A percentile compares a stretch with the other conserved stretches of the same genome.
Conservation (phyloP, 2,113 vertebrate genomes). For the Coracopsis vasa region DNA sequence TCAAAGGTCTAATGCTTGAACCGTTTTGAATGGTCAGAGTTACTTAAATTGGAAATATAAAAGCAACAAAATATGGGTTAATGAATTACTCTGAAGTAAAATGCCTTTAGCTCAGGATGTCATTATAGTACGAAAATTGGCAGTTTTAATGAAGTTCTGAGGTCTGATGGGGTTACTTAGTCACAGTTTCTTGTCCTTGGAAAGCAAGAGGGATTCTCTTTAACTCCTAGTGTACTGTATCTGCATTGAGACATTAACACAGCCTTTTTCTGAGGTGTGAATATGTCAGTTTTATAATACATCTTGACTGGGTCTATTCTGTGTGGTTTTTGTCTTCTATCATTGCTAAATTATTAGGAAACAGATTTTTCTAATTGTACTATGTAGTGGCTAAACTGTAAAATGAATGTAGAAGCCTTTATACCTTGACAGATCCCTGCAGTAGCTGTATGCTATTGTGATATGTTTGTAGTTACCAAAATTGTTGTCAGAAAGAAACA, state of each 20-base stretch:
- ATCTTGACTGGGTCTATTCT: background rate
- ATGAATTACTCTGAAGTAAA: slow-evolving; percentile 9
- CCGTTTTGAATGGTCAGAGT: background rate
- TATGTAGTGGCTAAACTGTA: background rate
- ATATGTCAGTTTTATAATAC: background rate
- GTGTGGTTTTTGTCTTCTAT: background rate
- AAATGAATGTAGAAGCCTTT: background rate
- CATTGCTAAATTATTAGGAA: background rate
- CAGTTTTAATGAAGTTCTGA: background rate
- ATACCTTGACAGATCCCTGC: background rate
- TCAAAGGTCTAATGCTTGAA: background rate
- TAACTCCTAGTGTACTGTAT: background rate
- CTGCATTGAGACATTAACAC: background rate
- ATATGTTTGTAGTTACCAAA: background rate
- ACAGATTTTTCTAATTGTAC: background rate
- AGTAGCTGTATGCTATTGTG: background rate
- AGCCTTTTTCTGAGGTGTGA: background rate
- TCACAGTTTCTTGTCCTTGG: background rate
- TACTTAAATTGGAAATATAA: background rate
- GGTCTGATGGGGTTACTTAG: background rate
- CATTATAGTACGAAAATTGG: background rate
- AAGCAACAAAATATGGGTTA: background rate
- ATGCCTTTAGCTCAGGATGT: background rate
- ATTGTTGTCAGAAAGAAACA: background rate
- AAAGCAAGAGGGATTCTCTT: background rate